A percentile compares a stretch with the other conserved stretches of the same genome.
These are phyloP conservation scores for Gyrodactylus salaris DNA, from an alignment of 1,140 invertebrate genomes.

Conservation along the genomic window DNA sequence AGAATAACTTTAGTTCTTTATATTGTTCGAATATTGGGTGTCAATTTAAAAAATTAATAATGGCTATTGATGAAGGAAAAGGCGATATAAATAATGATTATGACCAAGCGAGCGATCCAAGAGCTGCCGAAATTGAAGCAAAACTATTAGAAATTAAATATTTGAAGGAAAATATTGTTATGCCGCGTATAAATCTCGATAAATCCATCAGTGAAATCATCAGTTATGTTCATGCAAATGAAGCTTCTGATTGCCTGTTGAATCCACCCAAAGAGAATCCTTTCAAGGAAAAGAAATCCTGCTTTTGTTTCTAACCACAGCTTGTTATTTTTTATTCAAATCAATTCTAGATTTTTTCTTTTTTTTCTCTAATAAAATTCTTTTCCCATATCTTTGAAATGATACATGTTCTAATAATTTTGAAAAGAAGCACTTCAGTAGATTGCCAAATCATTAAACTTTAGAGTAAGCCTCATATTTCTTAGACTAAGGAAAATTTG, in stretches of 20 bases:
- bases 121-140: not conserved
- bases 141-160: not conserved
- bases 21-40: not conserved
- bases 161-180: not conserved
- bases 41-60: not conserved
- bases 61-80: not conserved
- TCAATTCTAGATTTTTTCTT: too few species aligned
- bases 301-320: conserved; percentile 6
- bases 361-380: too few species aligned
- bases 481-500: too few species aligned
- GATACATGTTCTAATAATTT: too few species aligned
- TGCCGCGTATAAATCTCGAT: conserved; percentile 5
- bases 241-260: conserved; percentile 4
- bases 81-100: too few species aligned
- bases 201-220: conserved; percentile 6
- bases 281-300: conserved; percentile 9
- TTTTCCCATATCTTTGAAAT: too few species aligned
- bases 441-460: too few species aligned
- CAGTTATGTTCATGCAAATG: not conserved
- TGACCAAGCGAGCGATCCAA: not conserved
- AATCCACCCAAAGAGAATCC: conserved; percentile 8
- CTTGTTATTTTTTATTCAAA: too few species aligned
- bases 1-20: not conserved
- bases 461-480: too few species aligned
- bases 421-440: too few species aligned